Evolutionary conservation across 2,113 vertebrate genomes (phyloP).

Genomic region (Cricetomys ansorgei): DNA sequence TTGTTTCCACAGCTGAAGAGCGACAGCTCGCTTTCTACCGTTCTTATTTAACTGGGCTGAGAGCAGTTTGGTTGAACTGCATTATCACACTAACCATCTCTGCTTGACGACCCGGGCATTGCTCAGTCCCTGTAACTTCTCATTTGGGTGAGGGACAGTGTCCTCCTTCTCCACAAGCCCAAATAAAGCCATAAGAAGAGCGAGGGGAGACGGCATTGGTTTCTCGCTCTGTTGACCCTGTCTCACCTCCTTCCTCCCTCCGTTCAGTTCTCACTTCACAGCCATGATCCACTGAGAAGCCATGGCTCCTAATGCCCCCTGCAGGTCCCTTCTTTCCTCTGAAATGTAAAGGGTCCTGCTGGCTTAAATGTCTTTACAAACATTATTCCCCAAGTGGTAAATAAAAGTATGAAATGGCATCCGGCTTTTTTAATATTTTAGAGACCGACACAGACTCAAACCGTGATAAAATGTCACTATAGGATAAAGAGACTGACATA

Average conservation of each 20-base stretch:
- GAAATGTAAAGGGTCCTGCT: neutral
- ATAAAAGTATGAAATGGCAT: neutral
- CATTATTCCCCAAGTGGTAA: neutral
- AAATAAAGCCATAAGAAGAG: neutral
- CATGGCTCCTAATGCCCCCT: neutral
- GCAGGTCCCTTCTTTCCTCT: neutral
- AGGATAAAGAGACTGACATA: neutral
- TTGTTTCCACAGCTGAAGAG: neutral
- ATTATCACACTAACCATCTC: neutral
- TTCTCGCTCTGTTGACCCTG: neutral
- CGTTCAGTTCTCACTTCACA: neutral
- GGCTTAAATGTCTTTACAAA: neutral
- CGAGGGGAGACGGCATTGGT: neutral
- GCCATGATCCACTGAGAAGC: neutral
- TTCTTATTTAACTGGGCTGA: conserved; percentile 1
- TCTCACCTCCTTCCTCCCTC: neutral
- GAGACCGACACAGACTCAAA: neutral
- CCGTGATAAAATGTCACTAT: neutral
- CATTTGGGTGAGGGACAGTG: neutral
- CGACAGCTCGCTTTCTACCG: neutral
- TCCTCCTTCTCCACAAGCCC: neutral
- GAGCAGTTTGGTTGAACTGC: neutral
- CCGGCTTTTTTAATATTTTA: neutral
- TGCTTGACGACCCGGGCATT: neutral
- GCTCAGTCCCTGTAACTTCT: neutral